phyloP scores from a whole-genome alignment of 2,888 invertebrate genomes.

The Ochropleura leucogaster region DNA sequence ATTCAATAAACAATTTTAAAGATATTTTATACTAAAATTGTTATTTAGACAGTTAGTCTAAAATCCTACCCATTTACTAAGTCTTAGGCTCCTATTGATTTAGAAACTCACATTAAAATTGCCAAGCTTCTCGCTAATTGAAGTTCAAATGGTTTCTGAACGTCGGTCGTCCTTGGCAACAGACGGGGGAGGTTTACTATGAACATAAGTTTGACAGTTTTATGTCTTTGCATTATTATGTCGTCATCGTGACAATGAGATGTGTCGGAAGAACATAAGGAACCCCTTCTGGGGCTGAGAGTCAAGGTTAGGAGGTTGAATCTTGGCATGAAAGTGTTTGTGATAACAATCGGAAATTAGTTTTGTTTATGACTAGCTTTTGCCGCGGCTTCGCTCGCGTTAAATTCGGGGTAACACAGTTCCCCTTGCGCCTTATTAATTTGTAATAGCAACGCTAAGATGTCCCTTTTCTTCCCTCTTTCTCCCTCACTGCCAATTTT shows the following conservation, averaged over 20 bases:
- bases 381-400: no score
- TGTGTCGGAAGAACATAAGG: background rate
- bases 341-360: no score
- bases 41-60: background rate
- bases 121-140: slow-evolving; percentile 44
- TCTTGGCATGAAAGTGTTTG: background rate
- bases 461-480: no score
- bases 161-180: slow-evolving; percentile 24
- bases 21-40: no score
- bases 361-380: no score
- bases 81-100: slow-evolving; percentile 3
- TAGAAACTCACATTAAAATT: slow-evolving; percentile 18
- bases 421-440: no score
- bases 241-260: slow-evolving; percentile 17
- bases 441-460: no score
- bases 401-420: no score
- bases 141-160: slow-evolving; percentile 41
- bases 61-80: background rate
- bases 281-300: background rate
- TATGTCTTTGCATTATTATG: slow-evolving; percentile 23
- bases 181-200: slow-evolving; percentile 3
- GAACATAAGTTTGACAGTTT: slow-evolving; percentile 51
- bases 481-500: no score
- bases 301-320: background rate
- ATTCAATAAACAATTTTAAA: no score